phyloP scores from a whole-genome alignment of 2,797 vertebrate species.

The Spizella passerina region DNA sequence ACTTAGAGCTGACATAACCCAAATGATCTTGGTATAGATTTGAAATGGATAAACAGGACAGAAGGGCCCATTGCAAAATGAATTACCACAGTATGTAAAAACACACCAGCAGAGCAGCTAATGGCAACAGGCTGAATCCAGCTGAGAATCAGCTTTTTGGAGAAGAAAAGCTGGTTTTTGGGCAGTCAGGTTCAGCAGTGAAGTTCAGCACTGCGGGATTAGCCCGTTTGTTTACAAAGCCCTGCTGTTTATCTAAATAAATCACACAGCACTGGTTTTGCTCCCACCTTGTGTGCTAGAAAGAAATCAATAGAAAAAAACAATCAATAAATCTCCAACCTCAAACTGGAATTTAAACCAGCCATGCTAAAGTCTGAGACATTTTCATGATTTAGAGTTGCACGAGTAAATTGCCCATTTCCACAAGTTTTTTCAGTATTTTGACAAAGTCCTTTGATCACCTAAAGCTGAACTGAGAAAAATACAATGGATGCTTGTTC shows the following conservation, averaged over 20 bases:
- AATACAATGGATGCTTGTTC: background rate
- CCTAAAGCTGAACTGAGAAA: background rate
- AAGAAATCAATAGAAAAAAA: background rate
- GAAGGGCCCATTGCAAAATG: background rate
- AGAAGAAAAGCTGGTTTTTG: background rate
- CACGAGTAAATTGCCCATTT: background rate
- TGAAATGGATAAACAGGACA: background rate
- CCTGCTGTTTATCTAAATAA: background rate
- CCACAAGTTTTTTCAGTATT: background rate
- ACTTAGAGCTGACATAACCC: background rate
- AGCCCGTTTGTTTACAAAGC: background rate
- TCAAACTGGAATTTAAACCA: background rate
- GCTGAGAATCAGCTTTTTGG: background rate
- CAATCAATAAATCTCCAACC: background rate
- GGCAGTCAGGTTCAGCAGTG: background rate
- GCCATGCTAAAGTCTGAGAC: background rate
- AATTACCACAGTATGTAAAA: background rate
- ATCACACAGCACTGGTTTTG: background rate
- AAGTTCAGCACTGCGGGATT: background rate
- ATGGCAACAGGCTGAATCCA: background rate
- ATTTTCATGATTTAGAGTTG: background rate
- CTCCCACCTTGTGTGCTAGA: background rate
- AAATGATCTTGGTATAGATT: background rate
- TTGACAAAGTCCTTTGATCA: background rate
- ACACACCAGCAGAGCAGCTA: background rate